Base-by-base conservation (phyloP, 2,888 invertebrate genomes). In the Altica lythri region DNA sequence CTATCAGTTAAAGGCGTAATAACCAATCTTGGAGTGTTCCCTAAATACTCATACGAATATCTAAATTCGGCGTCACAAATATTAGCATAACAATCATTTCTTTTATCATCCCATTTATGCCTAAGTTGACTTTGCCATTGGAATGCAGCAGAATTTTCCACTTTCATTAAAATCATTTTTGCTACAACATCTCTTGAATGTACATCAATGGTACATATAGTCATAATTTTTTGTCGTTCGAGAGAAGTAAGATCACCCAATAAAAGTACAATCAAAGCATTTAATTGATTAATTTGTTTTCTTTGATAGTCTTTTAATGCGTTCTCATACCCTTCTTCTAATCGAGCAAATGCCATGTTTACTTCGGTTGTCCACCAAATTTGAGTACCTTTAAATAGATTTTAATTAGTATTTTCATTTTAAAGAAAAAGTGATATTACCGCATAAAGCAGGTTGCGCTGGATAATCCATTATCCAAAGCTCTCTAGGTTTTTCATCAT, bases 331-430 rank as follows among this genome's bases (percentile, higher is more conserved):
- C 91, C 95, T 78, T 95, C 93, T 75, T 95, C 94, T 1, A 96
- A 79, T 67, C 91, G 85, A 16, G 85, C 85, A 75, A 96, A 95
- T 0, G 95, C 91, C 68, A 90, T 87, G 70, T 91, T 93, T 0
- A 94, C 94, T 77, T 96, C 95, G 0, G 89, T 85, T 0, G 95
- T 92, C 95, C 96, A 96, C 92, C 93, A 95, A 62, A 96, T 95
- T 79, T 96, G 96, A 0, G 94, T 94, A 13, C 76, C 72, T 72
- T 32, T n/a, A 47, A 25, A 44, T 27, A 4, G 4, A 25, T 8
- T 4, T 27, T 38, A 4, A n/a, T 9, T 2, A 48, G 4, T n/a
- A n/a, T n/a, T n/a, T n/a, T n/a, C n/a, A n/a, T n/a, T n/a, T n/a
- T n/a, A n/a, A n/a, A n/a, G n/a, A n/a, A 29, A 30, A 32, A 8